Percentiles rank a stretch among this genome's conserved stretches.
phyloP scores from a whole-genome alignment of 1,140 invertebrate species.

The Drosophila lowei region DNA sequence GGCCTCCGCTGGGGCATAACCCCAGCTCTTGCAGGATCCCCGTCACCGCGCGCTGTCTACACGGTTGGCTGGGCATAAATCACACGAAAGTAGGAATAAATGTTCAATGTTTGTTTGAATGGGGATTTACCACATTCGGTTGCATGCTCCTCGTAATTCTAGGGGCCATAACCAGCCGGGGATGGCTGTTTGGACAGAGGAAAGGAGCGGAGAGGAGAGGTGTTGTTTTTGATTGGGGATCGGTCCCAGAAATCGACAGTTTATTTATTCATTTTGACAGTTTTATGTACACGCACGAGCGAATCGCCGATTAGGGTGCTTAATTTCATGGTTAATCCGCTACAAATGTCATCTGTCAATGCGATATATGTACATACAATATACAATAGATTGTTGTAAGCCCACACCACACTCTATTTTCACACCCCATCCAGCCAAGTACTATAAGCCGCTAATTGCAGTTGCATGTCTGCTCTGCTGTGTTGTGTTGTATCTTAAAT shows the following conservation, averaged over 20 bases:
- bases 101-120: conserved; percentile 32
- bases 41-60: conserved; percentile 4
- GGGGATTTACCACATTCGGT: conserved; percentile 26
- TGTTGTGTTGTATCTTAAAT: conserved; percentile 19
- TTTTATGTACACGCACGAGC: conserved; percentile 56
- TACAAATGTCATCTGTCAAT: conserved; percentile 71
- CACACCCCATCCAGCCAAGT: background rate
- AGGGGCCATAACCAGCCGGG: too few species aligned
- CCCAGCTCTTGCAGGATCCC: background rate
- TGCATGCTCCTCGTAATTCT: conserved; percentile 18
- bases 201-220: background rate
- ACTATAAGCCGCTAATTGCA: conserved; percentile 56
- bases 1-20: conserved; percentile 14
- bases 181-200: too few species aligned
- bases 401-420: background rate
- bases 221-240: background rate
- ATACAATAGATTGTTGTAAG: conserved; percentile 21
- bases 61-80: conserved; percentile 54
- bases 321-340: conserved; percentile 71
- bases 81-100: conserved; percentile 42
- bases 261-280: conserved; percentile 62
- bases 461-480: conserved; percentile 34
- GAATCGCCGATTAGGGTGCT: conserved; percentile 42
- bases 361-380: too few species aligned
- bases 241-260: conserved; percentile 31